These are phyloP conservation scores for Petroica traversi DNA, from an alignment of 2,113 vertebrate genomes.

Conservation along the genomic window DNA sequence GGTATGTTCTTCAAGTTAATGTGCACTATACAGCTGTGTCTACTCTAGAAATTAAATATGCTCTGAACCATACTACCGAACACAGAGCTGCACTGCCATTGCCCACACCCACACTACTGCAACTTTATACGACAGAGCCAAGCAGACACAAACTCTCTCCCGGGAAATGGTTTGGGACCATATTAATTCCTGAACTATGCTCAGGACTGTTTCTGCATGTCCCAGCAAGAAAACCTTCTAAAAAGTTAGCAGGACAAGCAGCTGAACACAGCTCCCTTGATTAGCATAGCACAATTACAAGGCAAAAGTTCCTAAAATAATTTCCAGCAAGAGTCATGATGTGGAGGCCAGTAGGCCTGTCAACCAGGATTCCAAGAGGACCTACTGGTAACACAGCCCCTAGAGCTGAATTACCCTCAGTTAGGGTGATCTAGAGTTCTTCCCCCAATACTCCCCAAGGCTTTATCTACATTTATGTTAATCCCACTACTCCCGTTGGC, in stretches of 20 bases:
- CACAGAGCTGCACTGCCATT: neutral
- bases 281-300: neutral
- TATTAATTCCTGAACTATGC: neutral
- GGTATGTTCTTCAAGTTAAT: neutral
- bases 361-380: no score
- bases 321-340: neutral
- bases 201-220: neutral
- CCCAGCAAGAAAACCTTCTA: neutral
- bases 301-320: neutral
- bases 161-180: neutral
- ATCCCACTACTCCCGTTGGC: no score
- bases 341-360: no score
- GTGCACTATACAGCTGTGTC: neutral
- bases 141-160: neutral
- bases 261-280: neutral
- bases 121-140: neutral
- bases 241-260: neutral
- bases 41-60: neutral
- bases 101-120: neutral
- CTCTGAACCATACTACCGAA: neutral
- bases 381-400: no score
- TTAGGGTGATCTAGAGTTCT: no score
- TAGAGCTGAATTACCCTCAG: no score
- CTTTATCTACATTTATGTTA: no score
- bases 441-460: no score